These are phyloP conservation scores for Drosophila nr. perissopoda DNA, from an alignment of 2,888 invertebrate genomes.

Conservation along the genomic window DNA sequence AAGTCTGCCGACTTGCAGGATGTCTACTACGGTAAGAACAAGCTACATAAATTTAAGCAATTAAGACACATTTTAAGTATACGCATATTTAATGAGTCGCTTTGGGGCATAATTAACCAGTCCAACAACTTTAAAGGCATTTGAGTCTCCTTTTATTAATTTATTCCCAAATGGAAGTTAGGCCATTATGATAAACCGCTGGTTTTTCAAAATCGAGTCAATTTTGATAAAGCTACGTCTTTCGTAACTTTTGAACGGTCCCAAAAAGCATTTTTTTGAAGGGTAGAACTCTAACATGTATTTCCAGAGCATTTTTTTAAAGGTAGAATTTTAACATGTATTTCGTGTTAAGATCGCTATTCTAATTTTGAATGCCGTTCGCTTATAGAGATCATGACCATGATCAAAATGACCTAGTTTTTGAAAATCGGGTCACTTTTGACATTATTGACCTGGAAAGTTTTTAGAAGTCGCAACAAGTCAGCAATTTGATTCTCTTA, in stretches of 20 bases:
- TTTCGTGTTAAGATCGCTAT: no score
- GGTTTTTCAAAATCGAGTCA: no score
- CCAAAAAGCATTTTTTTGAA: no score
- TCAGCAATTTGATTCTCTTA: not conserved
- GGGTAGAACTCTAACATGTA: no score
- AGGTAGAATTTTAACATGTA: no score
- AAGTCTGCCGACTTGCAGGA: conserved; percentile 89
- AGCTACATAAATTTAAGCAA: conserved; percentile 34
- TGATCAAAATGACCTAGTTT: not conserved
- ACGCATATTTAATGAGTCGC: conserved; percentile 48
- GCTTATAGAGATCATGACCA: not conserved
- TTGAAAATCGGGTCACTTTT: not conserved
- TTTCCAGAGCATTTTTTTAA: no score
- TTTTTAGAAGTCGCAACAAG: not conserved
- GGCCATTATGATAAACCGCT: no score
- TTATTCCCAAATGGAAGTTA: no score
- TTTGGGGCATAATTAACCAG: conserved; percentile 31
- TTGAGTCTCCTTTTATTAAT: not conserved
- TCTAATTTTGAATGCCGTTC: not conserved
- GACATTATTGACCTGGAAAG: not conserved
- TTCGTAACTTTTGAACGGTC: no score
- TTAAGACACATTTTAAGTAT: conserved; percentile 40
- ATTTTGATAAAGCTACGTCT: no score
- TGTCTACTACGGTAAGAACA: conserved; percentile 90
- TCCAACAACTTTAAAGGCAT: not conserved